Conservation (phyloP, 1,140 invertebrate genomes). For the Eubasilissa regina region DNA sequence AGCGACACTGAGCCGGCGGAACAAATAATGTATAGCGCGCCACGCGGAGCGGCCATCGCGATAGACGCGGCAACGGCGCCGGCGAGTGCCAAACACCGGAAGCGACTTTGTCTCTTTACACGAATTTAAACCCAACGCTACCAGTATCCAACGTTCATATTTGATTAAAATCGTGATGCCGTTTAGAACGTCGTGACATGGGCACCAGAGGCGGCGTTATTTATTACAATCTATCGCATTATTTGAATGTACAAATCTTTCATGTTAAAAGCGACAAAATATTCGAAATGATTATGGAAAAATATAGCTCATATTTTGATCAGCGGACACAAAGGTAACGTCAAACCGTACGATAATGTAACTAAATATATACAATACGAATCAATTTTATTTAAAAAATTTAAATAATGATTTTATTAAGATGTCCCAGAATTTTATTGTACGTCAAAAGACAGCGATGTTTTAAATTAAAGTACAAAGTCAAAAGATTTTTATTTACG, state of each 20-base stretch:
- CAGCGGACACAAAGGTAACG: too few species aligned
- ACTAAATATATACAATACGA: too few species aligned
- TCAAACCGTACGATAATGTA: too few species aligned
- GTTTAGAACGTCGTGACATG: not conserved
- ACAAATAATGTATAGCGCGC: slow-evolving; percentile 32
- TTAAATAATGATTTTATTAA: too few species aligned
- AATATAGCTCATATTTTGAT: too few species aligned
- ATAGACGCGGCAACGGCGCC: slow-evolving; percentile 34
- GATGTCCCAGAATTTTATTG: too few species aligned
- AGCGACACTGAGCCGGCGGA: slow-evolving; percentile 44
- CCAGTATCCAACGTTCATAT: slow-evolving; percentile 10
- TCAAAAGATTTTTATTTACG: too few species aligned
- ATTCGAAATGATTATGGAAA: not conserved
- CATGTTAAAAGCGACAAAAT: slow-evolving; percentile 6
- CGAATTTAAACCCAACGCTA: not conserved
- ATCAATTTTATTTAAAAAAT: too few species aligned
- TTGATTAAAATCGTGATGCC: not conserved
- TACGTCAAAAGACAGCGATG: too few species aligned
- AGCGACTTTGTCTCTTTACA: not conserved
- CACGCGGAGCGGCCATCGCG: slow-evolving; percentile 53
- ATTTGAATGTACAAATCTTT: slow-evolving; percentile 49
- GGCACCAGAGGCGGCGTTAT: slow-evolving; percentile 43
- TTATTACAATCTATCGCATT: slow-evolving; percentile 44
- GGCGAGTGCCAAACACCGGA: slow-evolving; percentile 19
- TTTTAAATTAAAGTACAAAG: too few species aligned